Conservation (phyloP, 2,888 invertebrate genomes). For the Xestobium rufovillosum region DNA sequence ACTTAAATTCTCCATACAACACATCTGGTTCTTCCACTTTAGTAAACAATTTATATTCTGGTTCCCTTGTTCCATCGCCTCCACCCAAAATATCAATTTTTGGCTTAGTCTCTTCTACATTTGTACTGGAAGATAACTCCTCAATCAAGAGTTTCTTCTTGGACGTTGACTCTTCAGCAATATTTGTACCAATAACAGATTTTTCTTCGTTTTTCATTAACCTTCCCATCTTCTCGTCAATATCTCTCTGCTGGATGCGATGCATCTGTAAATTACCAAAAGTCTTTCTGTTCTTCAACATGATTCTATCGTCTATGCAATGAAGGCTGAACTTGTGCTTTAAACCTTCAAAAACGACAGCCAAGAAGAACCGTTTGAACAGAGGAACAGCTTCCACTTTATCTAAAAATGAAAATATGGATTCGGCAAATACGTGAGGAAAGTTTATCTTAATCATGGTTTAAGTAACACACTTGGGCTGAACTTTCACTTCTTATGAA, state of each 20-base stretch:
- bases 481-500: too few relatives aligned
- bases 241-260: constrained; percentile 63
- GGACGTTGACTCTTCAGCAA: constrained; percentile 25
- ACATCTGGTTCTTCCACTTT: constrained; percentile 50
- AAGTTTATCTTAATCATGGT: too few relatives aligned
- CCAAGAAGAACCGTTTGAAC: constrained; percentile 73
- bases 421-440: too few relatives aligned
- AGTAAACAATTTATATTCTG: constrained; percentile 53
- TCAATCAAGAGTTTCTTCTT: too few relatives aligned
- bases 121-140: constrained; percentile 26
- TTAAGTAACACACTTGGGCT: too few relatives aligned
- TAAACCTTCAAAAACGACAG: constrained; percentile 70
- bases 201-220: constrained; percentile 14
- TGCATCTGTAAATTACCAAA: constrained; percentile 68
- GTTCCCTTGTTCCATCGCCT: constrained; percentile 37
- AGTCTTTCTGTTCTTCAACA: constrained; percentile 65
- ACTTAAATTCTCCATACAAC: constrained; percentile 55
- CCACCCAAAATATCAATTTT: constrained; percentile 35
- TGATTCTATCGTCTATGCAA: constrained; percentile 57
- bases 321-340: constrained; percentile 70
- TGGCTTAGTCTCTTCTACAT: constrained; percentile 23
- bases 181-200: constrained; percentile 57
- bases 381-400: constrained; percentile 64
- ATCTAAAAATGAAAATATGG: too few relatives aligned
- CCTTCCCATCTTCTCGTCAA: constrained; percentile 42